These are phyloP conservation scores for Tetramorium simillimum DNA, from an alignment of 1,140 invertebrate genomes.

Conservation along the genomic window DNA sequence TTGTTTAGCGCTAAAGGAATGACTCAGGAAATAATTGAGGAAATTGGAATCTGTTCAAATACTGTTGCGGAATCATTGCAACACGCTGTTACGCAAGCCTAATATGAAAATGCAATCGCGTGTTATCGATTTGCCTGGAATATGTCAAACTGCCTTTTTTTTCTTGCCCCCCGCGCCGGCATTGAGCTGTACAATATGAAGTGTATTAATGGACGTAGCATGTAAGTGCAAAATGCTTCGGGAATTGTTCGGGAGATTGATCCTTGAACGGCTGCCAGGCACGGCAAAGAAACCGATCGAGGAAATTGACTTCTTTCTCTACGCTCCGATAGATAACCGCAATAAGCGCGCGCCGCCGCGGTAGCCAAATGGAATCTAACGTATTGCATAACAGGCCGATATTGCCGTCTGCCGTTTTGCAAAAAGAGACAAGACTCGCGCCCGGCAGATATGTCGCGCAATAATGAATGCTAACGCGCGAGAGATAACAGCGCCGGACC, in stretches of 20 bases:
- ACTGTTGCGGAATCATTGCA: slow-evolving; percentile 43
- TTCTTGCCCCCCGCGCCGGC: too few relatives aligned
- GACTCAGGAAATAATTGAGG: slow-evolving; percentile 48
- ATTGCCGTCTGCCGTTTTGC: slow-evolving; percentile 35
- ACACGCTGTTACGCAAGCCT: slow-evolving; percentile 36
- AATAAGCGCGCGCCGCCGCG: slow-evolving; percentile 8
- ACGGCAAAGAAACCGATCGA: slow-evolving; percentile 48
- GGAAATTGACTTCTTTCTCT: slow-evolving; percentile 51
- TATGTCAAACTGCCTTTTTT: slow-evolving; percentile 46
- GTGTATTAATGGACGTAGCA: slow-evolving; percentile 51
- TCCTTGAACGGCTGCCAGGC: slow-evolving; percentile 24
- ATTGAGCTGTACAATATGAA: slow-evolving; percentile 22
- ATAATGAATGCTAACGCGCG: slow-evolving; percentile 41
- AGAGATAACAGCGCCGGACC: slow-evolving; percentile 12
- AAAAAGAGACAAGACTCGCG: slow-evolving; percentile 16
- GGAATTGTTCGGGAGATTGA: slow-evolving; percentile 51
- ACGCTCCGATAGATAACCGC: slow-evolving; percentile 51
- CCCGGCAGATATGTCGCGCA: slow-evolving; percentile 36
- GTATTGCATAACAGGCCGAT: slow-evolving; percentile 43
- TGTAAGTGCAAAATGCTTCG: slow-evolving; percentile 53
- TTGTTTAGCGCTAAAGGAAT: slow-evolving; percentile 24
- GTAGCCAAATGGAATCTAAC: slow-evolving; percentile 48
- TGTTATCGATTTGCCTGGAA: slow-evolving; percentile 45
- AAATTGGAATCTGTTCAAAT: slow-evolving; percentile 41
- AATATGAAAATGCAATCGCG: slow-evolving; percentile 25